Conservation (phyloP, 2,888 invertebrate species). For the Sphaeridia pumilis region DNA sequence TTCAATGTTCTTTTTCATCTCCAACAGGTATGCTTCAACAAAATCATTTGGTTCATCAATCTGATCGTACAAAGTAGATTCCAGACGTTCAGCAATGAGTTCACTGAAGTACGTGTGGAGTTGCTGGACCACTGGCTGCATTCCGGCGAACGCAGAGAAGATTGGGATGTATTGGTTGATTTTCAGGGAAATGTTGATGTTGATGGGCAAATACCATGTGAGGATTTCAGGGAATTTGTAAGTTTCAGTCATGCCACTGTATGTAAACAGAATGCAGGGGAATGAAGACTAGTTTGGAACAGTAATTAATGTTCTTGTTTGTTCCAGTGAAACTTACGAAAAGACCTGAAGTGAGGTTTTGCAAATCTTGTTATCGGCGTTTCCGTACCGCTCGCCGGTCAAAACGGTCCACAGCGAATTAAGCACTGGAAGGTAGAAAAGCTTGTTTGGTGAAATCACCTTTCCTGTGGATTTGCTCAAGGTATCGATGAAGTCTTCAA, state of each 20-base stretch:
- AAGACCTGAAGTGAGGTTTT: neutral
- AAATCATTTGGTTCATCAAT: neutral
- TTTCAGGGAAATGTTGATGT: neutral
- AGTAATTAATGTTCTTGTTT: neutral
- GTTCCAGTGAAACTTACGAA: neutral
- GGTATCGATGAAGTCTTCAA: neutral
- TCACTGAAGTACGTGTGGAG: neutral
- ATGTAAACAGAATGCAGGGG: neutral
- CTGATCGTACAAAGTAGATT: no score
- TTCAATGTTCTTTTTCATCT: neutral
- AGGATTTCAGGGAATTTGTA: neutral
- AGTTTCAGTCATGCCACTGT: neutral
- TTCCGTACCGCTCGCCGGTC: neutral
- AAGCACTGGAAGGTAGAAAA: neutral
- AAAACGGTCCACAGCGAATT: constrained; percentile 6
- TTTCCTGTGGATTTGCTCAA: neutral
- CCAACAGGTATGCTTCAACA: neutral
- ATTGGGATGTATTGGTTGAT: neutral
- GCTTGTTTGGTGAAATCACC: neutral
- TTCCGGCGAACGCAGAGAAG: neutral
- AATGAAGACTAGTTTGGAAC: neutral
- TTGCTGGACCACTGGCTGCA: neutral
- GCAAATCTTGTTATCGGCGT: neutral
- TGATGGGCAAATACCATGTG: neutral
- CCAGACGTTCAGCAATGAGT: no score